Evolutionary conservation across 2,113 vertebrate genomes (phyloP), one percentile per base, ranked within the genome.

Genomic region (Aphyosemion australe): DNA sequence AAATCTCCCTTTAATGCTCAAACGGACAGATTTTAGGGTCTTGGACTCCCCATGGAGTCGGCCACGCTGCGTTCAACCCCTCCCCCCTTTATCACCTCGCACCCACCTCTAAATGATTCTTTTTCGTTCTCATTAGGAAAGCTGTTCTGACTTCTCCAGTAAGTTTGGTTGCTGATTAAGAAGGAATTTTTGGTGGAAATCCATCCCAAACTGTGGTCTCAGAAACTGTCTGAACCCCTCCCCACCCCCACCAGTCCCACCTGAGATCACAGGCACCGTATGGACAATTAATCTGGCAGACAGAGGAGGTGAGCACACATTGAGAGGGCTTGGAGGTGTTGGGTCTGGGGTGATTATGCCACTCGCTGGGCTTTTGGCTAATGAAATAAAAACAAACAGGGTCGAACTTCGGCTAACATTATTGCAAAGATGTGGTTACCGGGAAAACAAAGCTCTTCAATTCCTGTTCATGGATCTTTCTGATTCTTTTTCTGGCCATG

Each of bases 1-100:
- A 94, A 94, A 94, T 91, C 94, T 89, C 65, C 85, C 92, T 90
- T 91, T 93, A 94, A 92, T 91, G 91, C 90, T 88, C 91, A 92
- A 92, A 92, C 89, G 67, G n/a, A 64, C 92, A 92, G 93, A 93
- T 93, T 94, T 93, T 88, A 84, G 84, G 65, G 86, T 77, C 74
- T 69, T 79, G 87, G 76, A 85, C 81, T 85, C 74, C 85, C 84
- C 73, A 70, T 61, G 84, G 79, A 42, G 76, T 41, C 19, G 73
- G 59, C 78, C 70, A 71, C 66, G 61, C 69, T 66, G 46, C 48
- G 47, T 47, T 54, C 64, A 31, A 45, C 31, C 61, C 65, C 48
- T 61, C 66, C 75, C 65, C 48, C n/a, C 45, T 21, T 69, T 61
- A 20, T 14, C 19, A n/a, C 60, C 60, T 14, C 48, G 50, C 31